Evolutionary conservation across 1,140 invertebrate genomes (phyloP).

Genomic region (Orussus abietinus): DNA sequence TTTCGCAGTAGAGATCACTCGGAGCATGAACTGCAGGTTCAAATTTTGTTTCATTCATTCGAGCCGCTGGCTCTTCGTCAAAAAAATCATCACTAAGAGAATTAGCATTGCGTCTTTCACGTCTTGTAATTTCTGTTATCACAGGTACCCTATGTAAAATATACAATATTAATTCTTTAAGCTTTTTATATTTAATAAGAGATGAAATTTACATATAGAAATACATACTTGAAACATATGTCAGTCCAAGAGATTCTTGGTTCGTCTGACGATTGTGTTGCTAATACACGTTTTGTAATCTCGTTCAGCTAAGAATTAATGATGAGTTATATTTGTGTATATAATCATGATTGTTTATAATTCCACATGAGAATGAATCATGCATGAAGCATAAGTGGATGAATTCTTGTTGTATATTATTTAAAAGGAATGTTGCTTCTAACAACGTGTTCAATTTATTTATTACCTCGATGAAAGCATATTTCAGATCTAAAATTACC

Average conservation of each 20-base stretch:
- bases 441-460: too few relatives aligned
- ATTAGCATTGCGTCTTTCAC: conserved; percentile 25
- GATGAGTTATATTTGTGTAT: too few relatives aligned
- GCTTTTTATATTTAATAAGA: conserved; percentile 6
- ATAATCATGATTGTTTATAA: too few relatives aligned
- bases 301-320: conserved; percentile 40
- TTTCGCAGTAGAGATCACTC: conserved; percentile 56
- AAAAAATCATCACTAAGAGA: conserved; percentile 37
- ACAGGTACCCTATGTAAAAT: conserved; percentile 40
- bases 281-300: conserved; percentile 38
- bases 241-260: conserved; percentile 55
- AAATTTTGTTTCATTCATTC: conserved; percentile 31
- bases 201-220: conserved; percentile 10
- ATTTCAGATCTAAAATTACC: not conserved
- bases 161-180: conserved; percentile 7
- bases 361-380: conserved; percentile 9
- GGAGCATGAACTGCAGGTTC: conserved; percentile 57
- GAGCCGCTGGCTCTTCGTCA: conserved; percentile 28
- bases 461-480: not conserved
- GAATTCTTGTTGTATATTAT: not conserved
- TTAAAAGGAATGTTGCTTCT: conserved; percentile 13
- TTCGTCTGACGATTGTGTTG: conserved; percentile 20
- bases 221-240: conserved; percentile 63
- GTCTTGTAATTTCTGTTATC: conserved; percentile 24
- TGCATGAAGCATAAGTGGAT: not conserved